Evolutionary conservation across 2,113 vertebrate species (phyloP), one percentile per base, ranked within the genome.

Genomic region (Solea solea): DNA sequence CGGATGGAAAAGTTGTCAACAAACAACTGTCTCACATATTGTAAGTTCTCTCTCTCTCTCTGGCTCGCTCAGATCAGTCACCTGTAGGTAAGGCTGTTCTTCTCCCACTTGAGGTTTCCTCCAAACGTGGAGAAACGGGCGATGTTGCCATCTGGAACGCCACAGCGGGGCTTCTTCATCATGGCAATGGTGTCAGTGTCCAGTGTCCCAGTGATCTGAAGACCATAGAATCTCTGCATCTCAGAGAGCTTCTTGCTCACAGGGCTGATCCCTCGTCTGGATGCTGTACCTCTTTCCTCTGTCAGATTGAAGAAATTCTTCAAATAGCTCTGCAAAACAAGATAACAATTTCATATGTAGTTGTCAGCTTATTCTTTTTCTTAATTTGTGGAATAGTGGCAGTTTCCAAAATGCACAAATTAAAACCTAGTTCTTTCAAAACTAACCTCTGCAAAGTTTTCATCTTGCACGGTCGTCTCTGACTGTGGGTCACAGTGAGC

Each of bases 141-240:
- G 0, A 94, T 2, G 0, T 95, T 80, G 25, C 10, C 14, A 9
- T 98, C 96, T 2, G 95, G 93, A 21, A 97, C 89, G 0, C 95
- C 95, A 68, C 95, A 97, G 64, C 93, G 83, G 5, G 77, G 78
- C 81, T 95, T 96, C 55, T 94, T 95, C 90, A 95, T 94, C 67
- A 93, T 3, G 15, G 89, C 70, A 76, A 96, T 0, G 0, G 95
- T 95, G 1, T 88, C 76, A 0, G 78, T 49, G 61, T 96, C 89
- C 79, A 95, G 54, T 4, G 71, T 87, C 0, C 95, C 95, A 0
- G 90, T 96, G 79, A 97, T 86, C 9, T 91, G 7, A 10, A 97
- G 74, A 0, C 92, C 87, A 1, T 95, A 94, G 78, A 96, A 97
- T 58, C 68, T 63, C 85, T 97, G 95, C 95, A 96, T 96, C 87